Percentiles rank a stretch among this genome's conserved stretches.
phyloP scores from a whole-genome alignment of 2,797 vertebrate genomes.

The Pterois miles region DNA sequence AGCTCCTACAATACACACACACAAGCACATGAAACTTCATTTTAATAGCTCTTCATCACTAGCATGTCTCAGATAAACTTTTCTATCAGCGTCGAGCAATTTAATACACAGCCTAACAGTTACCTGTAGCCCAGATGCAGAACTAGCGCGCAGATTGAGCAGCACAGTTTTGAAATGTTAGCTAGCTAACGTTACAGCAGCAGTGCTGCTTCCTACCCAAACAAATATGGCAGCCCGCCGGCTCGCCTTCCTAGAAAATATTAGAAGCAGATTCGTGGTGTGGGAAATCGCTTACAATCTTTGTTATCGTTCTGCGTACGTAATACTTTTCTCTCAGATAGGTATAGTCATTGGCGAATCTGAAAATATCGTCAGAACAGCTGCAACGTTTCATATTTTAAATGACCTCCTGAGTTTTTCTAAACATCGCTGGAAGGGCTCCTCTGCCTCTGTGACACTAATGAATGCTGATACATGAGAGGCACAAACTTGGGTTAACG shows the following conservation, averaged over 20 bases:
- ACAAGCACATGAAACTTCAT: too few species aligned
- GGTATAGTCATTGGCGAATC: too few species aligned
- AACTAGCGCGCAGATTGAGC: background rate
- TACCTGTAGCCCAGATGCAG: background rate
- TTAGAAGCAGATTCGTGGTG: background rate
- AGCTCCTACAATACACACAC: slow-evolving; percentile 14
- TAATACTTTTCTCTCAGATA: too few species aligned
- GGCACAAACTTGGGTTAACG: background rate
- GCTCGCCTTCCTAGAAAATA: background rate
- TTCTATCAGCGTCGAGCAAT: background rate
- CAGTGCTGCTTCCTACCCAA: background rate
- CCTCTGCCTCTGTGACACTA: background rate
- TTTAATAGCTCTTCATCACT: background rate
- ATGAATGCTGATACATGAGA: too few species aligned
- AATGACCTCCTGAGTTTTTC: background rate
- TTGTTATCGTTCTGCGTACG: background rate
- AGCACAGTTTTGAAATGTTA: background rate
- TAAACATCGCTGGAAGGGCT: background rate
- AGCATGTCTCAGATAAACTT: background rate
- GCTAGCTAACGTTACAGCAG: background rate
- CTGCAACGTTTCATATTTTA: too few species aligned
- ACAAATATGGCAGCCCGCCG: background rate
- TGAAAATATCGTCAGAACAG: background rate
- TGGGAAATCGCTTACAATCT: too few species aligned
- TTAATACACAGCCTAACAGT: background rate